These are phyloP conservation scores for Rhodeus uyekii DNA, from an alignment of 2,797 vertebrate species.

Conservation along the genomic window DNA sequence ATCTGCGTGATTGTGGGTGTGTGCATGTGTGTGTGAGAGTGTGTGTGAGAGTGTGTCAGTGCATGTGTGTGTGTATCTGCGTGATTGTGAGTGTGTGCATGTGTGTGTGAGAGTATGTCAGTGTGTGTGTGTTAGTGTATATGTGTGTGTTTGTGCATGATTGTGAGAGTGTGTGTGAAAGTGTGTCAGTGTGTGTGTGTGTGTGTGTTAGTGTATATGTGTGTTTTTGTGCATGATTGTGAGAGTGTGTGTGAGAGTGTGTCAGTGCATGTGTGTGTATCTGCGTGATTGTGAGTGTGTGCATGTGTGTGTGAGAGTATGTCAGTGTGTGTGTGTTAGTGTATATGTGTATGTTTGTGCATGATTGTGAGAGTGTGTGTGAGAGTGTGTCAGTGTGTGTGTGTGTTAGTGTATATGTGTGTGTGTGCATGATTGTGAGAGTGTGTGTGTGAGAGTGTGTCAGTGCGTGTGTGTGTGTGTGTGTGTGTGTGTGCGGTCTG, in stretches of 20 bases:
- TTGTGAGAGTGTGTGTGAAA: conserved; percentile 17
- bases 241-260: conserved; percentile 14
- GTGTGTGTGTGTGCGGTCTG: not conserved
- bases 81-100: conserved; percentile 19
- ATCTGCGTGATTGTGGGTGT: conserved; percentile 21
- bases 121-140: conserved; percentile 9
- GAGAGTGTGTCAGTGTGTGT: conserved; percentile 11
- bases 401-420: conserved; percentile 3
- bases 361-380: too few species aligned
- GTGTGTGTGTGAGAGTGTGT: too few species aligned
- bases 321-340: conserved; percentile 25
- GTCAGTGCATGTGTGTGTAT: not conserved
- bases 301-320: conserved; percentile 6
- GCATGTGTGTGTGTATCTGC: not conserved
- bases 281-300: not conserved
- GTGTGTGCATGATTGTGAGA: too few species aligned
- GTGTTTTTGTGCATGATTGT: too few species aligned
- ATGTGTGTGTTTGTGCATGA: not conserved
- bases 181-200: not conserved
- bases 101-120: not conserved
- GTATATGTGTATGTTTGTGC: not conserved
- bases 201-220: not conserved
- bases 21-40: not conserved
- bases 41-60: conserved; percentile 10
- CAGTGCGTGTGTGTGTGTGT: conserved; percentile 7